phyloP scores from a whole-genome alignment of 2,888 invertebrate genomes.

The Leucania comma region DNA sequence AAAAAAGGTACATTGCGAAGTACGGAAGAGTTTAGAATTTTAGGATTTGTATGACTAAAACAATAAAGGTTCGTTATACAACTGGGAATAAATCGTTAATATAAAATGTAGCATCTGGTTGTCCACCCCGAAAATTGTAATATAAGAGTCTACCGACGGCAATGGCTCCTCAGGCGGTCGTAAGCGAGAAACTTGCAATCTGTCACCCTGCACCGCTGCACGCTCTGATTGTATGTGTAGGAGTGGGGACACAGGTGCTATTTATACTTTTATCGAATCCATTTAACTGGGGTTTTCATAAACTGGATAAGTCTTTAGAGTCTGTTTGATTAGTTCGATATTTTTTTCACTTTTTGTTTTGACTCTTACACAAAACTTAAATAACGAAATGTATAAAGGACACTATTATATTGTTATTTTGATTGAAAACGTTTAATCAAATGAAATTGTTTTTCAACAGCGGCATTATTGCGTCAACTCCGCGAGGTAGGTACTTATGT shows the following conservation, averaged over 20 bases:
- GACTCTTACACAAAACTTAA: neutral
- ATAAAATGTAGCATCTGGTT: slow-evolving; percentile 48
- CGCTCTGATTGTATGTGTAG: slow-evolving; percentile 40
- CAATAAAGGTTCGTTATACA: neutral
- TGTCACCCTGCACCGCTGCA: slow-evolving; percentile 57
- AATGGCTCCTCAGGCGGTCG: slow-evolving; percentile 53
- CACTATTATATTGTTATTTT: slow-evolving; percentile 10
- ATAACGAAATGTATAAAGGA: too few relatives aligned
- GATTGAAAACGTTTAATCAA: slow-evolving; percentile 29
- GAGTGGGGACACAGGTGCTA: slow-evolving; percentile 32
- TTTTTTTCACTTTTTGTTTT: neutral
- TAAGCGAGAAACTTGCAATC: slow-evolving; percentile 54
- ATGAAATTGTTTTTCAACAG: slow-evolving; percentile 52
- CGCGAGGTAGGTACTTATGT: slow-evolving; percentile 39
- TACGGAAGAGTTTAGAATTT: neutral
- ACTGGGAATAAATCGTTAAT: slow-evolving; percentile 31
- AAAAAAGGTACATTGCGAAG: too few relatives aligned
- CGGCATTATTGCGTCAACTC: slow-evolving; percentile 51
- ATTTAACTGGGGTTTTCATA: slow-evolving; percentile 4
- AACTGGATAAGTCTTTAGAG: neutral
- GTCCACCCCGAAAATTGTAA: slow-evolving; percentile 56
- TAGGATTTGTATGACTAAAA: neutral
- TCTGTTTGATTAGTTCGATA: neutral
- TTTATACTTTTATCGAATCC: slow-evolving; percentile 42
- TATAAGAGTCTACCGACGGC: slow-evolving; percentile 50